Percentiles rank a stretch among this genome's conserved stretches.
phyloP scores from a whole-genome alignment of 2,888 invertebrate species.

The Apodemia zela region DNA sequence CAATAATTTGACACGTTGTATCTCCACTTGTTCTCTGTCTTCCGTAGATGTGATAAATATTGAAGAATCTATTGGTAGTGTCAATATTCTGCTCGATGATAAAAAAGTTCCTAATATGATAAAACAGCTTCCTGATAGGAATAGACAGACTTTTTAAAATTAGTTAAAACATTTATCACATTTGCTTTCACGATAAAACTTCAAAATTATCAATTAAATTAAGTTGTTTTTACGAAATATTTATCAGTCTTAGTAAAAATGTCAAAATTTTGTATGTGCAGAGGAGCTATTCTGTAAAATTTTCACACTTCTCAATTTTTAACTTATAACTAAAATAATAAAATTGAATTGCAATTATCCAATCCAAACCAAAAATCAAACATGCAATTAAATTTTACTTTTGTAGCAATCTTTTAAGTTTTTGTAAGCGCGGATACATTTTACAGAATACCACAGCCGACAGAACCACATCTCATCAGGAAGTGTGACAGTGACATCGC shows the following conservation, averaged over 20 bases:
- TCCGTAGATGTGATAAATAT: neutral
- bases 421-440: neutral
- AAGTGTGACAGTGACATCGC: neutral
- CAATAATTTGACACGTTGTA: neutral
- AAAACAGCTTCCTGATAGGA: slow-evolving; percentile 6
- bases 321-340: neutral
- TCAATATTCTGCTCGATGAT: neutral
- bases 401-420: neutral
- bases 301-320: neutral
- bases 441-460: slow-evolving; percentile 3
- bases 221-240: slow-evolving; percentile 6
- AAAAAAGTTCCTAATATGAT: neutral
- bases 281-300: neutral
- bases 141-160: slow-evolving; percentile 46
- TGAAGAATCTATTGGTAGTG: neutral
- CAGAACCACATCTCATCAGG: neutral
- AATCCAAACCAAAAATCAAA: neutral
- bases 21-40: neutral
- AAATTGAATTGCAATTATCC: neutral
- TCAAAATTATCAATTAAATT: slow-evolving; percentile 7
- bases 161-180: slow-evolving; percentile 73
- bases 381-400: neutral
- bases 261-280: neutral
- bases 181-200: slow-evolving; percentile 31
- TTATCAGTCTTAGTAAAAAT: slow-evolving; percentile 8